Percentiles rank a stretch among this genome's conserved stretches.
phyloP scores from a whole-genome alignment of 2,888 invertebrate species.

The Dicyrtoma fusca region DNA sequence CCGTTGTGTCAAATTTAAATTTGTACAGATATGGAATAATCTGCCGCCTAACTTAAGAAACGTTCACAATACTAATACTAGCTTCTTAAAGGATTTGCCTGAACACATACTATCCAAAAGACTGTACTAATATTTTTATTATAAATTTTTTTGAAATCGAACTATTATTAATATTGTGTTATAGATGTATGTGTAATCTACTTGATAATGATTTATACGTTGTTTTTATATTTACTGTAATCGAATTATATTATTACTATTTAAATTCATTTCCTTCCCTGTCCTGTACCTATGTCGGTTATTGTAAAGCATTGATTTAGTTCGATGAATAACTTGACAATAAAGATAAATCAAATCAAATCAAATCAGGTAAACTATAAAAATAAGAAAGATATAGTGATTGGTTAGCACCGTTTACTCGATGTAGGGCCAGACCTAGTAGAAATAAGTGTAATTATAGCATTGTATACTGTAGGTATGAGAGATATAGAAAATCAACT shows the following conservation, averaged over 20 bases:
- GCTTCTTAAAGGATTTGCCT: no score
- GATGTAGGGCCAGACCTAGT: no score
- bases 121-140: not conserved
- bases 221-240: no score
- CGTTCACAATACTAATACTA: no score
- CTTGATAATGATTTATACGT: not conserved
- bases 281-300: not conserved
- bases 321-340: slow-evolving; percentile 7
- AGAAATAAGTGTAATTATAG: no score
- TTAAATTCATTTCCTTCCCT: no score
- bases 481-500: no score
- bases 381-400: no score
- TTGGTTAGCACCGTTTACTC: no score
- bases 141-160: not conserved
- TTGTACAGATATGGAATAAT: not conserved
- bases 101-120: not conserved
- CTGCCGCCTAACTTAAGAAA: not conserved
- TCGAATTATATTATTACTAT: no score
- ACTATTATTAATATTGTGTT: not conserved
- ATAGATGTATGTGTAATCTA: no score
- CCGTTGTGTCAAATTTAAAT: not conserved
- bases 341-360: not conserved
- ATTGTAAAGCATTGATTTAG: slow-evolving; percentile 9
- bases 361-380: not conserved
- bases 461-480: no score